Evolutionary conservation across 2,113 vertebrate genomes (phyloP).

Genomic region (Sceloporus tristichus): DNA sequence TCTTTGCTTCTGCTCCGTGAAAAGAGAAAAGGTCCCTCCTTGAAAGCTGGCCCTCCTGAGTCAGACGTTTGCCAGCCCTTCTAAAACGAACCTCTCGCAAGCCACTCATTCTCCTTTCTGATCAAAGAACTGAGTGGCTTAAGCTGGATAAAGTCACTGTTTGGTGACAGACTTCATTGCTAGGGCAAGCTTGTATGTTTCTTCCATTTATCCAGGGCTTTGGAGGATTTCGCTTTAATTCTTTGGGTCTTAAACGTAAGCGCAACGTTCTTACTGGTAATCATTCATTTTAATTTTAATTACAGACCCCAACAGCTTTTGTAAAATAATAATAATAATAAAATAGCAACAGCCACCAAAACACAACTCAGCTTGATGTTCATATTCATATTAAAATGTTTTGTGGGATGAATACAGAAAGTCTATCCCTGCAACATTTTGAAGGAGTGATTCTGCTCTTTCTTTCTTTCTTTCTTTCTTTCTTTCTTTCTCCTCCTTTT

Average conservation of each 20-base stretch:
- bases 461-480: neutral
- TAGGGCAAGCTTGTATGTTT: slow-evolving; percentile 57
- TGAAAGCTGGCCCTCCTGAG: slow-evolving; percentile 53
- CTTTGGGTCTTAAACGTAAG: slow-evolving; percentile 66
- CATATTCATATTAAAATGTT: neutral
- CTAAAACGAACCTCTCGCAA: slow-evolving; percentile 58
- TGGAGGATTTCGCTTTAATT: slow-evolving; percentile 74
- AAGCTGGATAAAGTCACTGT: slow-evolving; percentile 71
- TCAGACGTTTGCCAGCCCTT: slow-evolving; percentile 57
- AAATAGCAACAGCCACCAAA: neutral
- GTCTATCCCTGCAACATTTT: neutral
- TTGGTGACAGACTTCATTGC: slow-evolving; percentile 73
- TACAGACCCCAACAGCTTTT: slow-evolving; percentile 18
- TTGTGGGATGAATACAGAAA: neutral
- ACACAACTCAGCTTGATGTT: neutral
- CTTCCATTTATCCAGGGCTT: slow-evolving; percentile 68
- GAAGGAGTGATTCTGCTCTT: neutral
- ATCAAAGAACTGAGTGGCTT: slow-evolving; percentile 75
- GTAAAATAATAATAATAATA: neutral
- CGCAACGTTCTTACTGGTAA: slow-evolving; percentile 63
- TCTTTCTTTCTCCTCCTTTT: neutral
- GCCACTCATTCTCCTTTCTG: slow-evolving; percentile 56
- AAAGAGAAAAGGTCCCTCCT: neutral
- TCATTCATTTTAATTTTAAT: slow-evolving; percentile 68
- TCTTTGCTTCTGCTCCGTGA: neutral